These are phyloP conservation scores for Ceratina australensis DNA, from an alignment of 1,140 invertebrate genomes.

Conservation along the genomic window DNA sequence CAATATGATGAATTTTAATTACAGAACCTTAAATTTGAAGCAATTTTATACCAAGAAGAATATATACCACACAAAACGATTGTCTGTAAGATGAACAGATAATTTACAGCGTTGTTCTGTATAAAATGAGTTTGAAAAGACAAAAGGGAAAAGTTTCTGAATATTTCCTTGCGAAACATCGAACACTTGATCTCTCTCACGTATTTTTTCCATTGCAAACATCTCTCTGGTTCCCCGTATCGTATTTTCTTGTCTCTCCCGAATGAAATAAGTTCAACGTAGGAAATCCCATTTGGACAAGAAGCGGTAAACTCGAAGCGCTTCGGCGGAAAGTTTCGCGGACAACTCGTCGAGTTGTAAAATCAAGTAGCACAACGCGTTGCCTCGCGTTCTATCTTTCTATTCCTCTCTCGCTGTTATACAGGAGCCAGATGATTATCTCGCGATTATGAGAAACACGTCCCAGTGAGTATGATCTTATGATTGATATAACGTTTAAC, in stretches of 20 bases:
- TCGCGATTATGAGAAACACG: slow-evolving; percentile 31
- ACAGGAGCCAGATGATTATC: slow-evolving; percentile 17
- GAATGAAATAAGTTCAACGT: slow-evolving; percentile 61
- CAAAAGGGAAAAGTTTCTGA: too few relatives aligned
- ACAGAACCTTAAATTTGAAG: neutral
- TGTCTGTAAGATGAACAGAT: neutral
- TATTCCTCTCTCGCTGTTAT: neutral
- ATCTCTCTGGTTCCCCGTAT: neutral
- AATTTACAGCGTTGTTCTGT: too few relatives aligned
- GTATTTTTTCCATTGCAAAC: neutral
- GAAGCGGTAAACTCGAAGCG: slow-evolving; percentile 65
- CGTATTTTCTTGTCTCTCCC: neutral
- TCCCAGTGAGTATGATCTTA: neutral
- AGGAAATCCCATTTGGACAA: slow-evolving; percentile 65
- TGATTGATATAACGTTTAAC: too few relatives aligned
- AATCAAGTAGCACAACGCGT: slow-evolving; percentile 56
- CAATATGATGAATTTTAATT: too few relatives aligned
- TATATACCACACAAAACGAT: neutral
- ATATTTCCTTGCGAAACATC: too few relatives aligned
- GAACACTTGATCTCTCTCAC: neutral
- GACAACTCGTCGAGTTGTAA: slow-evolving; percentile 63
- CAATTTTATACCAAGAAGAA: neutral
- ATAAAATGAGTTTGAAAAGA: too few relatives aligned
- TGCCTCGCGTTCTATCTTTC: slow-evolving; percentile 23
- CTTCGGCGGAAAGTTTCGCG: slow-evolving; percentile 57